Conservation (phyloP, 1,140 invertebrate genomes). For the Nixonia krombeini region DNA sequence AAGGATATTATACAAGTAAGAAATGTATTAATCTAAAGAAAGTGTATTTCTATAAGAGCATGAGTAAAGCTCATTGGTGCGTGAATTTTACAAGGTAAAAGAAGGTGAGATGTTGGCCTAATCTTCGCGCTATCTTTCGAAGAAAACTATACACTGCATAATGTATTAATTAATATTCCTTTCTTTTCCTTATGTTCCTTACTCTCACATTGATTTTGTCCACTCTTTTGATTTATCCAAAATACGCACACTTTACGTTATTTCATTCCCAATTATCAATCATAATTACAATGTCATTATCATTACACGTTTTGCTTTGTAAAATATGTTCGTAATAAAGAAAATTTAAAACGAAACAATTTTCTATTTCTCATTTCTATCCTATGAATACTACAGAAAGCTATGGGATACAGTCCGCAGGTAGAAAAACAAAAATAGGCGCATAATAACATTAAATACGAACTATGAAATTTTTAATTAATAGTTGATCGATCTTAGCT, state of each 20-base stretch:
- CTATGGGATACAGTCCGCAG: no score
- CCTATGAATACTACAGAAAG: no score
- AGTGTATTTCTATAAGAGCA: slow-evolving; percentile 30
- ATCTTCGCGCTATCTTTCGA: slow-evolving; percentile 67
- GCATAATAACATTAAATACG: no score
- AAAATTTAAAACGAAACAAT: slow-evolving; percentile 46
- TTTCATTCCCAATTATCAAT: slow-evolving; percentile 40
- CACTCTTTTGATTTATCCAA: slow-evolving; percentile 25
- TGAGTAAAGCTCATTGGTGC: slow-evolving; percentile 35
- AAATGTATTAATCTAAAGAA: slow-evolving; percentile 44
- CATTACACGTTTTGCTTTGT: slow-evolving; percentile 68
- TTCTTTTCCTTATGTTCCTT: slow-evolving; percentile 36
- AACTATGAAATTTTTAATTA: no score
- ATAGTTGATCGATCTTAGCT: no score
- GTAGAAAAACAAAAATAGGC: no score
- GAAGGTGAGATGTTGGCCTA: slow-evolving; percentile 64
- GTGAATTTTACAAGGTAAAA: slow-evolving; percentile 24
- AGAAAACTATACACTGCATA: slow-evolving; percentile 70
- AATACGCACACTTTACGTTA: slow-evolving; percentile 39
- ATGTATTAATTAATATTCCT: slow-evolving; percentile 64
- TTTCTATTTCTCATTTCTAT: no score
- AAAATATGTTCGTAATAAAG: slow-evolving; percentile 72
- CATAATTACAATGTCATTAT: slow-evolving; percentile 46
- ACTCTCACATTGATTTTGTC: slow-evolving; percentile 29
- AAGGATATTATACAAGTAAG: slow-evolving; percentile 1